Evolutionary conservation across 2,797 vertebrate genomes (phyloP).

Genomic region (Sebastes diploproa): DNA sequence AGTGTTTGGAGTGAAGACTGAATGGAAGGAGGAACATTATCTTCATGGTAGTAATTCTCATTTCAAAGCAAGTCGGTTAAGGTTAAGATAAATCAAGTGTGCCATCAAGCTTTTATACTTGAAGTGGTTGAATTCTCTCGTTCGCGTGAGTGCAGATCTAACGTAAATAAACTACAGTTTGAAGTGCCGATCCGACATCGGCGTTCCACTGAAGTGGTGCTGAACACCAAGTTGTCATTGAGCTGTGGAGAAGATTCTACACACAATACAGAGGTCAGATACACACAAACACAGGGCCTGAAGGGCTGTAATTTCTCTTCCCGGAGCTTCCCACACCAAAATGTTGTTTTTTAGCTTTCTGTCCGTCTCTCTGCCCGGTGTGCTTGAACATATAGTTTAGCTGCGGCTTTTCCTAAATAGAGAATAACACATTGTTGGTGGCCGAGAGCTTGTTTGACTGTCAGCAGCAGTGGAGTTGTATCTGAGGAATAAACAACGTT

Average conservation of each 20-base stretch:
- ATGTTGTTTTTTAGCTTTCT: constrained; percentile 10
- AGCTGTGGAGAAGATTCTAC: constrained; percentile 28
- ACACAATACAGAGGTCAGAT: constrained; percentile 36
- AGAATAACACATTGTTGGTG: constrained; percentile 67
- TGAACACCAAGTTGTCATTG: constrained; percentile 30
- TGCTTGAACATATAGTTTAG: constrained; percentile 59
- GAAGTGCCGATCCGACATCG: neutral
- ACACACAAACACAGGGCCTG: constrained; percentile 30
- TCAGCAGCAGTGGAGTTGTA: neutral
- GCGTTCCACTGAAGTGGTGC: constrained; percentile 25
- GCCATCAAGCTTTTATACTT: neutral
- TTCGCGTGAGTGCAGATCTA: neutral
- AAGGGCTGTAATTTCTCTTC: constrained; percentile 57
- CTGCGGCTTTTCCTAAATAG: constrained; percentile 74
- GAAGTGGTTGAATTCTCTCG: neutral
- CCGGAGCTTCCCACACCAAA: constrained; percentile 43
- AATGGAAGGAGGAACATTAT: neutral
- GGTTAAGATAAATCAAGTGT: neutral
- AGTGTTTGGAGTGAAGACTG: neutral
- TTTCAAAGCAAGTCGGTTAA: neutral
- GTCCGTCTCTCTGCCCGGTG: neutral
- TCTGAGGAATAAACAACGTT: neutral
- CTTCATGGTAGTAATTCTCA: neutral
- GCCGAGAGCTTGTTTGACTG: constrained; percentile 32
- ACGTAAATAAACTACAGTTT: constrained; percentile 6